Evolutionary conservation across 2,888 invertebrate species (phyloP).

Genomic region (Thyatira batis): DNA sequence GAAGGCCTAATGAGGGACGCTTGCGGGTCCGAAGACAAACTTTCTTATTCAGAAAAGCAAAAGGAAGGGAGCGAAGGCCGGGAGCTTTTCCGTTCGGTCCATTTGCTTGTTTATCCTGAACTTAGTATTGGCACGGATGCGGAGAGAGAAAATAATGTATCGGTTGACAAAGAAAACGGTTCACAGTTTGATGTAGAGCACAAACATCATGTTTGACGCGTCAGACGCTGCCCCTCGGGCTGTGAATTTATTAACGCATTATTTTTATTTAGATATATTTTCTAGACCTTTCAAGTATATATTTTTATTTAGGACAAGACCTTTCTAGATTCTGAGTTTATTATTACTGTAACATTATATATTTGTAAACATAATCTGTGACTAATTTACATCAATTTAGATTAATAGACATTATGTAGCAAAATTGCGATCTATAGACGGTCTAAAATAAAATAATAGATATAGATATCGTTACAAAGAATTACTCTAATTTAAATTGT

Average conservation of each 20-base stretch:
- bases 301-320: no score
- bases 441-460: no score
- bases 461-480: no score
- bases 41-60: slow-evolving; percentile 66
- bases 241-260: neutral
- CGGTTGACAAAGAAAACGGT: slow-evolving; percentile 17
- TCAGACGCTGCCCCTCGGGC: neutral
- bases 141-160: slow-evolving; percentile 37
- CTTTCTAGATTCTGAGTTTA: no score
- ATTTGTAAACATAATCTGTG: no score
- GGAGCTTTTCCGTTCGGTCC: slow-evolving; percentile 74
- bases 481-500: slow-evolving; percentile 11
- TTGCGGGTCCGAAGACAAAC: slow-evolving; percentile 68
- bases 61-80: slow-evolving; percentile 48
- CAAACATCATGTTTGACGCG: neutral
- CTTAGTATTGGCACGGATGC: slow-evolving; percentile 53
- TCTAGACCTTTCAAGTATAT: no score
- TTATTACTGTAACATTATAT: no score
- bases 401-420: no score
- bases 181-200: slow-evolving; percentile 39
- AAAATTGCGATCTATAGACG: no score
- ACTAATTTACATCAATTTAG: no score
- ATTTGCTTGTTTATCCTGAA: slow-evolving; percentile 78
- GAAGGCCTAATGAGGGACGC: slow-evolving; percentile 74
- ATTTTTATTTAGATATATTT: no score